Conservation (phyloP, 1,140 invertebrate genomes). For the Asobara japonica region DNA sequence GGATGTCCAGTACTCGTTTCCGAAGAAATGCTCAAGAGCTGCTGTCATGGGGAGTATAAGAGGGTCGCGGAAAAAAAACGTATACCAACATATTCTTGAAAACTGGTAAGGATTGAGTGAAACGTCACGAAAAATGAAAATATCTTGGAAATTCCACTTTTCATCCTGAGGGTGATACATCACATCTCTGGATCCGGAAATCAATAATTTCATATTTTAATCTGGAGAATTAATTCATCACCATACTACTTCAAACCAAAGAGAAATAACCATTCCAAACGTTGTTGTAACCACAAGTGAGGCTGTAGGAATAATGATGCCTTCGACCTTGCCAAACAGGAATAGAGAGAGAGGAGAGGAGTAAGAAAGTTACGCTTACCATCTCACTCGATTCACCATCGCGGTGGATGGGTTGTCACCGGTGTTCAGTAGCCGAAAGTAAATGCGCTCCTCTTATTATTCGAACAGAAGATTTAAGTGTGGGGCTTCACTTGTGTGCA, state of each 20-base stretch:
- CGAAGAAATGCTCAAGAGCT: no score
- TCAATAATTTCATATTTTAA: no score
- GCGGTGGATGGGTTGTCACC: conserved; percentile 53
- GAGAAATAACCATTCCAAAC: conserved; percentile 29
- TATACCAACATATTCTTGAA: no score
- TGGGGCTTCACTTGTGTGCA: conserved; percentile 44
- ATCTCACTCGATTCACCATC: conserved; percentile 28
- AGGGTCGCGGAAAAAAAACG: no score
- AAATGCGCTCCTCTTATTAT: conserved; percentile 58
- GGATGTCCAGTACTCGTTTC: no score
- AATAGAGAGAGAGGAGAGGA: conserved; percentile 32
- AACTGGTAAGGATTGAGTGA: no score
- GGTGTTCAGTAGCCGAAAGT: conserved; percentile 51
- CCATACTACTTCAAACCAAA: conserved; percentile 50
- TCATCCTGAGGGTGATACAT: no score
- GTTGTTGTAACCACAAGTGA: conserved; percentile 29
- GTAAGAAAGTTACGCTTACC: conserved; percentile 23
- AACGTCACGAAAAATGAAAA: no score
- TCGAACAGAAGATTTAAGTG: conserved; percentile 59
- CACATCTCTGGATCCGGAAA: no score
- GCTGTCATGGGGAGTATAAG: no score
- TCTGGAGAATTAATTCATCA: no score
- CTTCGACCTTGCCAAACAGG: conserved; percentile 54
- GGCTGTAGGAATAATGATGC: conserved; percentile 53
- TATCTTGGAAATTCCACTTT: no score